Conservation (phyloP, 2,888 invertebrate species). For the Volucella bombylans region DNA sequence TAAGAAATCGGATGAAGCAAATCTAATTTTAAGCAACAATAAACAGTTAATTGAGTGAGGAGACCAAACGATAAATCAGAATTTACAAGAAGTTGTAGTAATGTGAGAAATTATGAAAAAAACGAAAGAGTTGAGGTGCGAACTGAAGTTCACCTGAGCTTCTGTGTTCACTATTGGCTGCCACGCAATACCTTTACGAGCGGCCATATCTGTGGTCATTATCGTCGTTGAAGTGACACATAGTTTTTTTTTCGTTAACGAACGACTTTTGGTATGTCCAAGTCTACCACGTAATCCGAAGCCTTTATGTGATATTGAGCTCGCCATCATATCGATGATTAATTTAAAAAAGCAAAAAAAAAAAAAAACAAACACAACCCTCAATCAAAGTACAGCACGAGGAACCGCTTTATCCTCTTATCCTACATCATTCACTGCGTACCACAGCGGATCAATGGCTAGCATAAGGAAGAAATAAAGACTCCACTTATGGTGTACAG, state of each 20-base stretch:
- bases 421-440: background rate
- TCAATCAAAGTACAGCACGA: slow-evolving; percentile 20
- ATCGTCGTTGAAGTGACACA: slow-evolving; percentile 11
- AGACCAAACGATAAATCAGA: slow-evolving; percentile 59
- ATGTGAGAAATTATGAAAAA: slow-evolving; percentile 50
- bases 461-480: slow-evolving; percentile 58
- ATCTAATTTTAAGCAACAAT: slow-evolving; percentile 61
- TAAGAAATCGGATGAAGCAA: slow-evolving; percentile 40
- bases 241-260: slow-evolving; percentile 50
- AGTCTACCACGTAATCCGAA: slow-evolving; percentile 1
- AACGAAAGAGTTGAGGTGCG: slow-evolving; percentile 55
- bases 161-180: background rate
- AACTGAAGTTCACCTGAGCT: slow-evolving; percentile 14
- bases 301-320: slow-evolving; percentile 32
- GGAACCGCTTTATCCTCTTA: slow-evolving; percentile 1
- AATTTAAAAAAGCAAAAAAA: slow-evolving; percentile 44
- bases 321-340: slow-evolving; percentile 47
- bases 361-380: background rate
- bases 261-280: slow-evolving; percentile 14
- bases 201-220: slow-evolving; percentile 1
- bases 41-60: slow-evolving; percentile 59
- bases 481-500: slow-evolving; percentile 56
- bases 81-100: slow-evolving; percentile 51
- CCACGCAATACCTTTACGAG: background rate
- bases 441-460: too few relatives aligned